Base-by-base conservation (phyloP, 2,113 vertebrate species). In the Percopsis transmontana region DNA sequence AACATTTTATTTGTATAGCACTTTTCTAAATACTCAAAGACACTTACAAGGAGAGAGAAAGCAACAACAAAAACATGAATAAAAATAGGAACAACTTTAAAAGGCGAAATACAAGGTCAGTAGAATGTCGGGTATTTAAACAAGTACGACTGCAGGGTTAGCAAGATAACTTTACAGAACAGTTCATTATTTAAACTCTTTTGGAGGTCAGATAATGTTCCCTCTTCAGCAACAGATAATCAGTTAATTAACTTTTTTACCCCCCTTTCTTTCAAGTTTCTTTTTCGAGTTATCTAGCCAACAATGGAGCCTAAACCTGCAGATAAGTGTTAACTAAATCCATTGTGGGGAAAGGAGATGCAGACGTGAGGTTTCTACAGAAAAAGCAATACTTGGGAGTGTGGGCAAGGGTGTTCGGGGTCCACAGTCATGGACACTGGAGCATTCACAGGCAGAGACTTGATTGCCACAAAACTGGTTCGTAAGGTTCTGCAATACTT, bases 1-100 rank as follows among this genome's bases (percentile, higher is more conserved):
- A 90, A 90, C 88, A 90, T 90, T 90, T 90, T 90, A 89, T 90
- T 90, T 87, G 84, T 90, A 90, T 89, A 90, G 85, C 83, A 88
- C 85, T 89, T 90, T 84, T 85, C 87, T 89, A 90, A 90, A 90
- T 90, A 90, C 88, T 89, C 85, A 90, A 89, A 87, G 84, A 90
- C 88, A 90, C 88, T 89, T 87, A 90, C 87, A 90, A 86, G 85
- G 84, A 88, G 77, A 83, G 70, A 85, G 67, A 87, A 87, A 86
- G 82, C 79, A 88, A 88, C 87, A 41, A 86, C 77, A 80, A 87
- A 86, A 87, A 90, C 75, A 81, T 86, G 87, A 86, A 87, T 87
- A 90, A 88, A 89, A 88, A 90, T 83, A 87, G 77, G 87, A 86
- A 87, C 79, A 68, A 86, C 72, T 83, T 90, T 87, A 70, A 87